These are phyloP conservation scores for Cottoperca gobio DNA, from an alignment of 2,797 vertebrate genomes.

Conservation along the genomic window DNA sequence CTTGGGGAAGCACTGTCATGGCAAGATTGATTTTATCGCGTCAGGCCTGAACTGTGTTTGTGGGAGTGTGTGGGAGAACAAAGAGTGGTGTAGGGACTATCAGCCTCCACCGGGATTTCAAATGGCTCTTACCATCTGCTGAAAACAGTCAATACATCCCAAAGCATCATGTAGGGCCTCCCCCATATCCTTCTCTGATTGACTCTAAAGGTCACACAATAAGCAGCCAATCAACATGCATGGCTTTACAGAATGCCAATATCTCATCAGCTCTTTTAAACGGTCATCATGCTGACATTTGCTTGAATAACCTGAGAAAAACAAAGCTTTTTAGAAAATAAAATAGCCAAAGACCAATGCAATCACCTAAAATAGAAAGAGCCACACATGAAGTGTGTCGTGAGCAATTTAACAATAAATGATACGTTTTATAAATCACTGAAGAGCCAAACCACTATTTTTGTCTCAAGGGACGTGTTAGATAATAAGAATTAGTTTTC, in stretches of 20 bases:
- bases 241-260: constrained; percentile 63
- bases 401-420: constrained; percentile 40
- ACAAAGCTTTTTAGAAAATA: constrained; percentile 20
- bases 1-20: constrained; percentile 78
- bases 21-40: constrained; percentile 81
- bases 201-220: constrained; percentile 77
- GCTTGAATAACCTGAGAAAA: constrained; percentile 40
- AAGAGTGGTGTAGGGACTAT: constrained; percentile 51
- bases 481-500: constrained; percentile 22
- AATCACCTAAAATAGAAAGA: constrained; percentile 4
- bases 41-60: constrained; percentile 69
- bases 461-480: constrained; percentile 9
- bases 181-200: constrained; percentile 68
- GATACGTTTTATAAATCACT: constrained; percentile 23
- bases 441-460: constrained; percentile 4
- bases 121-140: constrained; percentile 80
- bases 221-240: constrained; percentile 78
- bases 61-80: constrained; percentile 60
- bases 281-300: constrained; percentile 44
- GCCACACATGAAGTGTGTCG: neutral
- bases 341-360: neutral
- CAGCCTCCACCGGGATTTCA: constrained; percentile 63
- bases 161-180: constrained; percentile 62
- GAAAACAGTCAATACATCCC: constrained; percentile 76
- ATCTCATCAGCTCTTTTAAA: constrained; percentile 67